Evolutionary conservation across 2,888 invertebrate species (phyloP).

Genomic region (Furcula furcula): DNA sequence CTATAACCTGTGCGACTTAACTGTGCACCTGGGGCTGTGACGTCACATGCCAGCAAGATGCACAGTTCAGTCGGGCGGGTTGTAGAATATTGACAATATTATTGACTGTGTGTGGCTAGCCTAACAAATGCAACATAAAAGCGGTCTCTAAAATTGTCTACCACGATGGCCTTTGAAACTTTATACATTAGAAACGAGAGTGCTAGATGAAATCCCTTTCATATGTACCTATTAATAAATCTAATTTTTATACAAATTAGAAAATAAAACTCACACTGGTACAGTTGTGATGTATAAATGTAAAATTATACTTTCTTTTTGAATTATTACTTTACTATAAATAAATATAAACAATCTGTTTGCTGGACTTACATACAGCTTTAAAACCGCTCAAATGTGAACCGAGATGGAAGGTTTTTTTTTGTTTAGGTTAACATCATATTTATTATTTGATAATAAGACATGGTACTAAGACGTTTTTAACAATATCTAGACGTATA

Average conservation of each 20-base stretch:
- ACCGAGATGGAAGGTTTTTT: conserved; percentile 34
- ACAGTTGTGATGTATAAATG: conserved; percentile 3
- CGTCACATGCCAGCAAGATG: no score
- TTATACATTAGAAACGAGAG: conserved; percentile 44
- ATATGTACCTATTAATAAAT: conserved; percentile 25
- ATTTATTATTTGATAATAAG: conserved; percentile 51
- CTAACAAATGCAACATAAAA: no score
- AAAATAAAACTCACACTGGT: neutral
- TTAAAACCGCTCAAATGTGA: conserved; percentile 59
- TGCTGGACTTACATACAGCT: conserved; percentile 44
- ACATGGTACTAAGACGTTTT: conserved; percentile 35
- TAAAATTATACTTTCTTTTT: neutral
- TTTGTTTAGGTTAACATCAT: conserved; percentile 51
- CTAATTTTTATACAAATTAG: conserved; percentile 23
- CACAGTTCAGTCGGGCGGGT: no score
- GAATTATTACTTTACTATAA: conserved; percentile 3
- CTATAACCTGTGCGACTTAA: no score
- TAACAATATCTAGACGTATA: conserved; percentile 35
- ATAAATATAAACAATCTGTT: conserved; percentile 24
- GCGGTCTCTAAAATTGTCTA: conserved; percentile 30
- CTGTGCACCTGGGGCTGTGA: no score
- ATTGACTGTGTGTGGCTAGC: no score
- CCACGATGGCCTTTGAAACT: conserved; percentile 57
- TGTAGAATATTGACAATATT: no score
- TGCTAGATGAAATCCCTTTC: conserved; percentile 37